Evolutionary conservation across 2,888 invertebrate species (phyloP), one percentile per base, ranked within the genome.

Genomic region (Scaptomyza flava): DNA sequence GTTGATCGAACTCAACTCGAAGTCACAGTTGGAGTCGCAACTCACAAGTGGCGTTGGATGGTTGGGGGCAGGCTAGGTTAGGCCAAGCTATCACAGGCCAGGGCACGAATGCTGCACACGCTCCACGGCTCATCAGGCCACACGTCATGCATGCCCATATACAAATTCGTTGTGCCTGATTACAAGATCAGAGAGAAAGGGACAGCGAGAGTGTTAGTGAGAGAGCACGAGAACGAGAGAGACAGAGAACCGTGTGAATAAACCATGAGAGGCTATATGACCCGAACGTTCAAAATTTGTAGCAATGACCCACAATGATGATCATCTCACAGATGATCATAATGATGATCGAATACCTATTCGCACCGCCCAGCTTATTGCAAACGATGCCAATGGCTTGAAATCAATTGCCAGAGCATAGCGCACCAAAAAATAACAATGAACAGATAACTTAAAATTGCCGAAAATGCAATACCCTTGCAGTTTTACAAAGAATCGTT

Each of bases 141-240:
- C 89, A 86, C 87, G 89, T 88, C 89, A 88, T 89, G 85, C 85
- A 89, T 89, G 86, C 81, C 86, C 88, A 85, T 85, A 89, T 84
- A 87, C 87, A 89, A 84, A 87, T 87, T 87, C 87, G 87, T 62
- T 87, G 77, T 69, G 89, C 82, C 87, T 87, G 89, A 87, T 87
- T 87, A 87, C 85, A 81, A 80, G 79, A 82, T 87, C 86, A 77
- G 42, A 9, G 14, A 36, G 45, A 52, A 50, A 38, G 30, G 46
- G 33, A 34, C 46, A 52, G 23, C 48, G 36, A 30, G 20, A 43
- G 14, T 51, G 12, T 14, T 14, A 45, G 38, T 20, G 51, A 8
- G 30, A 33, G 30, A 17, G 20, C n/a, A 9, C 12, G 12, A 30
- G 45, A 11, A 27, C 12, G 38, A 11, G 43, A 33, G 46, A 33